These are phyloP conservation scores for Anorthoa munda DNA, from an alignment of 2,888 invertebrate species.

Conservation along the genomic window DNA sequence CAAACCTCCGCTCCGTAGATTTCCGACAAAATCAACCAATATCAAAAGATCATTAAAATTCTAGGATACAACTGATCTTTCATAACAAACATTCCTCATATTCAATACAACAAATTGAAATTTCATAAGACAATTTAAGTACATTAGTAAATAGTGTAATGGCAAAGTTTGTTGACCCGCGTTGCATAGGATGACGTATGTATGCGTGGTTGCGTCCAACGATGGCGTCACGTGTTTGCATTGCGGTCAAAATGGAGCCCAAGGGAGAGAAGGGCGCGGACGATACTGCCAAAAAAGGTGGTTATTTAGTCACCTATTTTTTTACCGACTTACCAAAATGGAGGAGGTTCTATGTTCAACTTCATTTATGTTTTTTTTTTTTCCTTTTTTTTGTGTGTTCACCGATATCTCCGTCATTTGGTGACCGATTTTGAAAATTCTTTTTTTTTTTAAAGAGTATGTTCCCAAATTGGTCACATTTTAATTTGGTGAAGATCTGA, in stretches of 20 bases:
- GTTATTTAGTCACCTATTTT: not conserved
- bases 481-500: too few species aligned
- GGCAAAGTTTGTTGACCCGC: conserved; percentile 55
- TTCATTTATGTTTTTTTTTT: too few species aligned
- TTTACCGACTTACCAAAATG: too few species aligned
- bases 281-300: not conserved
- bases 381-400: too few species aligned
- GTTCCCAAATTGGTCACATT: too few species aligned
- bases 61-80: not conserved
- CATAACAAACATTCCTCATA: conserved; percentile 24
- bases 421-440: too few species aligned
- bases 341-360: too few species aligned
- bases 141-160: conserved; percentile 42
- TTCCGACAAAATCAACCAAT: not conserved
- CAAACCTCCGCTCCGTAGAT: not conserved
- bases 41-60: not conserved
- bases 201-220: conserved; percentile 23
- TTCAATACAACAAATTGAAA: conserved; percentile 27
- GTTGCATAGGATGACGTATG: conserved; percentile 57
- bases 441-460: too few species aligned
- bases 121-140: conserved; percentile 45
- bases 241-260: conserved; percentile 50
- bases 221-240: conserved; percentile 52
- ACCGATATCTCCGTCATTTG: too few species aligned
- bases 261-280: conserved; percentile 32